Evolutionary conservation across 2,888 invertebrate genomes (phyloP).

Genomic region (Rhorus exstirpatorius): DNA sequence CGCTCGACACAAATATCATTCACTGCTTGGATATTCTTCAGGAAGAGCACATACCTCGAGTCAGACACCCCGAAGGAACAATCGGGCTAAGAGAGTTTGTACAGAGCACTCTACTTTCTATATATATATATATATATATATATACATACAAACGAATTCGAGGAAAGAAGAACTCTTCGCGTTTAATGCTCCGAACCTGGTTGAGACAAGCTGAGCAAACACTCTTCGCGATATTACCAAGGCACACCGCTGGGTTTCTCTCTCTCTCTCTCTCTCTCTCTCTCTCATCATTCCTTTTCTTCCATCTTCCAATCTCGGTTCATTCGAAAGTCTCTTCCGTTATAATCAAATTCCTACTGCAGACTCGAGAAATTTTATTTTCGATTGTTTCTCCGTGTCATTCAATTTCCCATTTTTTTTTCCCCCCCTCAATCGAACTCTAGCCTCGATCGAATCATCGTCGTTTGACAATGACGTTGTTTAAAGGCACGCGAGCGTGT

Average conservation of each 20-base stretch:
- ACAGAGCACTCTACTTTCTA: conserved; percentile 17
- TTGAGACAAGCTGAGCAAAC: conserved; percentile 85
- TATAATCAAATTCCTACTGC: conserved; percentile 63
- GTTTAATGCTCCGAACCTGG: conserved; percentile 81
- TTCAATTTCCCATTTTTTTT: conserved; percentile 35
- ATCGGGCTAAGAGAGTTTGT: conserved; percentile 67
- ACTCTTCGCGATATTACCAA: conserved; percentile 85
- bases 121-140: not conserved
- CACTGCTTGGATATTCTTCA: too few relatives aligned
- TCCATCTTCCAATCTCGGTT: conserved; percentile 57
- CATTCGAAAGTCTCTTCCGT: conserved; percentile 25
- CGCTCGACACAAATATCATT: too few relatives aligned
- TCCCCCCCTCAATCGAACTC: conserved; percentile 53
- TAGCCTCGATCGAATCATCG: not conserved
- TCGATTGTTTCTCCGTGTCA: conserved; percentile 33
- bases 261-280: conserved; percentile 44
- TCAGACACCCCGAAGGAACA: conserved; percentile 66
- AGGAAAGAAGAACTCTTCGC: conserved; percentile 77
- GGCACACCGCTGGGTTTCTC: conserved; percentile 69
- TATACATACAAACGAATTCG: conserved; percentile 24
- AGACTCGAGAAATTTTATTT: conserved; percentile 49
- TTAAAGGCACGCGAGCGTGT: not conserved
- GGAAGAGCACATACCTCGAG: not conserved
- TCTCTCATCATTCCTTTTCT: too few relatives aligned
- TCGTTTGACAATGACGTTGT: not conserved